Evolutionary conservation across 2,113 vertebrate genomes (phyloP).

Genomic region (Mirza zaza): DNA sequence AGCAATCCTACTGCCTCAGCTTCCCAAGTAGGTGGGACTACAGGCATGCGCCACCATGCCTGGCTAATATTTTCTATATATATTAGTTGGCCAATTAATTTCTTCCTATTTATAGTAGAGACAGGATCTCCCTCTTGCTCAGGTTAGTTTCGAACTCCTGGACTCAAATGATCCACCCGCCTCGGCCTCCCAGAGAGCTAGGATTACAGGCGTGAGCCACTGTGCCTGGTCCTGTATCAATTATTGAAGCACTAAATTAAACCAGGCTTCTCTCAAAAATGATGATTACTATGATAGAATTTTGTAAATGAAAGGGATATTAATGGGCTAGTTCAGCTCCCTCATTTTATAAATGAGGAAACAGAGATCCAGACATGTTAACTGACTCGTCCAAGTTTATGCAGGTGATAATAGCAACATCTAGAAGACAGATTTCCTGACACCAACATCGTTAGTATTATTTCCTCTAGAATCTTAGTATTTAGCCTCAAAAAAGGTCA

Average conservation of each 20-base stretch:
- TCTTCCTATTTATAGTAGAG: too few species aligned
- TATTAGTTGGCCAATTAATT: too few species aligned
- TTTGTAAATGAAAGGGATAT: background rate
- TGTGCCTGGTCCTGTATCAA: too few species aligned
- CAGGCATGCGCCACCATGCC: too few species aligned
- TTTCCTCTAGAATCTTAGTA: background rate
- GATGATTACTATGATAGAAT: background rate
- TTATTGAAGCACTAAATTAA: constrained; percentile 22
- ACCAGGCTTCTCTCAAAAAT: background rate
- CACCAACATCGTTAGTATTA: background rate
- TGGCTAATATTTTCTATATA: too few species aligned
- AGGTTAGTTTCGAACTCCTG: too few species aligned
- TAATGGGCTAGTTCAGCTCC: background rate
- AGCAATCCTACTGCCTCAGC: too few species aligned
- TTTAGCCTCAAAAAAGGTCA: background rate
- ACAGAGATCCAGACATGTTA: background rate
- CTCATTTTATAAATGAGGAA: background rate
- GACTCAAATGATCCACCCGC: too few species aligned
- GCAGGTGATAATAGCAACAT: background rate
- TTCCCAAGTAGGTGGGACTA: too few species aligned
- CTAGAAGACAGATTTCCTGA: background rate
- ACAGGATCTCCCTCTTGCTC: too few species aligned
- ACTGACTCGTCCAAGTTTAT: background rate
- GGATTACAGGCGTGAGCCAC: too few species aligned
- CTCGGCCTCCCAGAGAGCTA: too few species aligned